A percentile compares a stretch with the other conserved stretches of the same genome.
phyloP scores from a whole-genome alignment of 2,113 vertebrate genomes.

The Hyaena hyaena region DNA sequence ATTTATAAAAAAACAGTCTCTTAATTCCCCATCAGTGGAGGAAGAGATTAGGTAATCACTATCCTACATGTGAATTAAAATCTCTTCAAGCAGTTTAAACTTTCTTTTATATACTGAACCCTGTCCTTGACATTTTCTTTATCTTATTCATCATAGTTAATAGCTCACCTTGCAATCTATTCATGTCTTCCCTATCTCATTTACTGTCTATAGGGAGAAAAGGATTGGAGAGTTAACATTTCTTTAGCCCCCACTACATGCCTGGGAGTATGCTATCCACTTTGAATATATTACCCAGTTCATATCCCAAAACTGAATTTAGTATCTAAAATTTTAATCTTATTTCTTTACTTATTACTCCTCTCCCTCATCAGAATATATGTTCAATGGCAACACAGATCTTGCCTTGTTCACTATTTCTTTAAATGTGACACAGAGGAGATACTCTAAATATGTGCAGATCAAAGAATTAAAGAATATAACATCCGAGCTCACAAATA shows the following conservation, averaged over 20 bases:
- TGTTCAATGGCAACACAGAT: background rate
- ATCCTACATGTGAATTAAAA: background rate
- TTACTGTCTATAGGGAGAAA: background rate
- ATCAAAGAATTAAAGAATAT: constrained; percentile 6
- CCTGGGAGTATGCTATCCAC: background rate
- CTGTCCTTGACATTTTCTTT: constrained; percentile 19
- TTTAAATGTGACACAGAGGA: background rate
- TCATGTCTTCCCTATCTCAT: background rate
- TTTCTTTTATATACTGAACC: constrained; percentile 10
- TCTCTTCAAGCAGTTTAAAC: background rate
- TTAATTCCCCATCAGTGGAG: constrained; percentile 7
- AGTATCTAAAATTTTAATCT: constrained; percentile 35
- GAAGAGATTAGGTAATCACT: constrained; percentile 8
- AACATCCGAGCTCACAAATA: constrained; percentile 13
- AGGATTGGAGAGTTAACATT: background rate
- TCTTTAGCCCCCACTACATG: background rate
- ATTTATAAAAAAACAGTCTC: background rate
- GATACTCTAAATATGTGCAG: background rate
- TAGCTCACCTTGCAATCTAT: constrained; percentile 22
- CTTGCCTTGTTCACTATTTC: constrained; percentile 13
- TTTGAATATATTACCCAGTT: constrained; percentile 4
- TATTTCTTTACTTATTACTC: background rate
- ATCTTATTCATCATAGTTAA: background rate
- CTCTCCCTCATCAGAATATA: background rate
- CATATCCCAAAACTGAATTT: background rate